phyloP scores from a whole-genome alignment of 2,797 vertebrate species.

The Pangasius larnaudii region DNA sequence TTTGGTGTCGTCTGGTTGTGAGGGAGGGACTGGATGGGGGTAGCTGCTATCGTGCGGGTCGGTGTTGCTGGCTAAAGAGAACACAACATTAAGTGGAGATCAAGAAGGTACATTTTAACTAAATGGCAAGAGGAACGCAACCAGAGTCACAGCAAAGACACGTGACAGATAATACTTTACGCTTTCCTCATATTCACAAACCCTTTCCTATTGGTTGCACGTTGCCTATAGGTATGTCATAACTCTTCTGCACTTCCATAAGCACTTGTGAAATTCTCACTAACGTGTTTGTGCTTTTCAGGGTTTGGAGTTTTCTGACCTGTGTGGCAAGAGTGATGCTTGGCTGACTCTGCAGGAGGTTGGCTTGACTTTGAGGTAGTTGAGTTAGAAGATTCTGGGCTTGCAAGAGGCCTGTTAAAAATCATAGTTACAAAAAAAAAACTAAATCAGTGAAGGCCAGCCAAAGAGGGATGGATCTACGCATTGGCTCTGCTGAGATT shows the following conservation, averaged over 20 bases:
- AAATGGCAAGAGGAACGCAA: not conserved
- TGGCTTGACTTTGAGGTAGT: slow-evolving; percentile 99
- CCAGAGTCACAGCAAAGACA: not conserved
- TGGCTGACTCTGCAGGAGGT: slow-evolving; percentile 98
- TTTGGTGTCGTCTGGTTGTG: slow-evolving; percentile 98
- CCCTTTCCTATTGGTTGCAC: not conserved
- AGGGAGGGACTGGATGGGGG: slow-evolving; percentile 90
- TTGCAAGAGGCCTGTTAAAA: slow-evolving; percentile 90
- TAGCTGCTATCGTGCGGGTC: slow-evolving; percentile 94
- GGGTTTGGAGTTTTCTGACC: slow-evolving; percentile 74
- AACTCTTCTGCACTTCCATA: not conserved
- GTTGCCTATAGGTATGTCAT: not conserved
- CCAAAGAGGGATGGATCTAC: not conserved
- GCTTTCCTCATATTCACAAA: not conserved
- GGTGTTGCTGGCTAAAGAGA: slow-evolving; percentile 91
- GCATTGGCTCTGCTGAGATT: not conserved
- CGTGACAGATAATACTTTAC: not conserved
- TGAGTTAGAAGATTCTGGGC: slow-evolving; percentile 96
- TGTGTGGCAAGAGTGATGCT: slow-evolving; percentile 97
- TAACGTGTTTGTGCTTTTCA: not conserved
- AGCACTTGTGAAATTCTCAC: not conserved
- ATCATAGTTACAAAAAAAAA: not conserved
- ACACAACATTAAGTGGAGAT: not conserved
- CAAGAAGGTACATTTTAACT: not conserved
- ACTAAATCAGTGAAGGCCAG: not conserved